Evolutionary conservation across 2,797 vertebrate species (phyloP).

Genomic region (Scleropages formosus): DNA sequence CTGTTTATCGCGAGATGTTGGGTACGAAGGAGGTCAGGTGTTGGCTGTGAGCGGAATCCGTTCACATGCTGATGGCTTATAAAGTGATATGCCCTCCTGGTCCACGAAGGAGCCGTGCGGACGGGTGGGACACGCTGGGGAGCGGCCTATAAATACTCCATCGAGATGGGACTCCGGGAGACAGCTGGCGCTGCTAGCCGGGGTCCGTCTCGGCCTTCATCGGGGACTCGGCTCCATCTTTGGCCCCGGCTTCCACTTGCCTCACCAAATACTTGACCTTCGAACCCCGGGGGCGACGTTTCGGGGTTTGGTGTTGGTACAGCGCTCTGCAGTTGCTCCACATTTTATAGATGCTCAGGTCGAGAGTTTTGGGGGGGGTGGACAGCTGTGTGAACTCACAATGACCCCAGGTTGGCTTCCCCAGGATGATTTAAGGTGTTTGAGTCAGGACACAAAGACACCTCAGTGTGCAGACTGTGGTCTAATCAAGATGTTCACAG

Average conservation of each 20-base stretch:
- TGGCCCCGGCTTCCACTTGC: conserved; percentile 51
- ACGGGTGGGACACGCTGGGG: conserved; percentile 48
- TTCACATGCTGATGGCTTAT: conserved; percentile 44
- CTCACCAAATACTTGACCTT: conserved; percentile 37
- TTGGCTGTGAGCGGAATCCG: conserved; percentile 33
- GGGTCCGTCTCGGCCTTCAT: conserved; percentile 44
- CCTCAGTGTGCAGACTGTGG: no score
- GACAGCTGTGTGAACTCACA: background rate
- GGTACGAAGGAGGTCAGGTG: background rate
- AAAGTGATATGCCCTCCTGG: conserved; percentile 33
- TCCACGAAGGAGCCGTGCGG: conserved; percentile 37
- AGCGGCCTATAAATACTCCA: conserved; percentile 62
- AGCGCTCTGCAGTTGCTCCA: background rate
- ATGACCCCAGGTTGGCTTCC: background rate
- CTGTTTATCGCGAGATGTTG: background rate
- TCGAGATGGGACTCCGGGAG: conserved; percentile 44
- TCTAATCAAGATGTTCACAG: no score
- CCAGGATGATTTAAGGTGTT: background rate
- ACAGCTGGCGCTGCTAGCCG: conserved; percentile 53
- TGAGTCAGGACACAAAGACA: background rate
- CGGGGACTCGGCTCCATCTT: conserved; percentile 49
- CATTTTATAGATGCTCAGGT: conserved; percentile 12
- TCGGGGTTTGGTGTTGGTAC: conserved; percentile 10
- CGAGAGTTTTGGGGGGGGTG: background rate
- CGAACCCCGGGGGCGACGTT: background rate